phyloP scores from a whole-genome alignment of 2,797 vertebrate species.

The Hydrocynus forskahlii region DNA sequence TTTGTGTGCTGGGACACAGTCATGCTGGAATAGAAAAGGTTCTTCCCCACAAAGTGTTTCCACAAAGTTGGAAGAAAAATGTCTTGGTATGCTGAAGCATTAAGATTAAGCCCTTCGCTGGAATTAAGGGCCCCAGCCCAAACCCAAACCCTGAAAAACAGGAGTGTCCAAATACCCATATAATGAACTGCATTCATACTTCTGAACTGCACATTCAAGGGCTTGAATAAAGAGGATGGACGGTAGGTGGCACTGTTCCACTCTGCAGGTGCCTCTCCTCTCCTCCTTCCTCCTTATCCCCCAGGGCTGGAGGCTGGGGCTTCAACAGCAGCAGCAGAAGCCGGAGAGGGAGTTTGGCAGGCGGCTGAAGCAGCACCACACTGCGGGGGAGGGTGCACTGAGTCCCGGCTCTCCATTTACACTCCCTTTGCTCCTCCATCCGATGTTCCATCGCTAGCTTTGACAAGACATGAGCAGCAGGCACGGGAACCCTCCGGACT shows the following conservation, averaged over 20 bases:
- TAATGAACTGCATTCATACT: too few relatives aligned
- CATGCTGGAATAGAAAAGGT: too few relatives aligned
- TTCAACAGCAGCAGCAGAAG: not conserved
- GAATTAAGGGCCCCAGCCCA: too few relatives aligned
- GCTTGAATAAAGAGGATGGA: not conserved
- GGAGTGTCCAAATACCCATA: too few relatives aligned
- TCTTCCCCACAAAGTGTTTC: too few relatives aligned
- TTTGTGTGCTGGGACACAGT: too few relatives aligned
- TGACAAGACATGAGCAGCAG: slow-evolving; percentile 50
- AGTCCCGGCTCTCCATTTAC: slow-evolving; percentile 11
- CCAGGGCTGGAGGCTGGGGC: not conserved
- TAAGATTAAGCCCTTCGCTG: too few relatives aligned
- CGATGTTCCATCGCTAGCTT: slow-evolving; percentile 1
- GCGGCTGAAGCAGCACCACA: not conserved
- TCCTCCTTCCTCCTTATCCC: not conserved
- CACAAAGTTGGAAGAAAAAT: too few relatives aligned
- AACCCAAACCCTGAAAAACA: too few relatives aligned
- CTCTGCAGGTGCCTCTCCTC: slow-evolving; percentile 12
- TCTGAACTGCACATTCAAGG: slow-evolving; percentile 7
- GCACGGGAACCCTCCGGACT: slow-evolving; percentile 51
- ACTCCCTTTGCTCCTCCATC: not conserved
- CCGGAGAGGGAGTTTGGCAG: not conserved
- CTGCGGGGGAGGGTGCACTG: not conserved
- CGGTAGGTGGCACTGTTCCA: slow-evolving; percentile 43
- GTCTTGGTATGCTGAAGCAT: too few relatives aligned